phyloP scores from a whole-genome alignment of 2,113 vertebrate genomes.

The Xenus cinereus region DNA sequence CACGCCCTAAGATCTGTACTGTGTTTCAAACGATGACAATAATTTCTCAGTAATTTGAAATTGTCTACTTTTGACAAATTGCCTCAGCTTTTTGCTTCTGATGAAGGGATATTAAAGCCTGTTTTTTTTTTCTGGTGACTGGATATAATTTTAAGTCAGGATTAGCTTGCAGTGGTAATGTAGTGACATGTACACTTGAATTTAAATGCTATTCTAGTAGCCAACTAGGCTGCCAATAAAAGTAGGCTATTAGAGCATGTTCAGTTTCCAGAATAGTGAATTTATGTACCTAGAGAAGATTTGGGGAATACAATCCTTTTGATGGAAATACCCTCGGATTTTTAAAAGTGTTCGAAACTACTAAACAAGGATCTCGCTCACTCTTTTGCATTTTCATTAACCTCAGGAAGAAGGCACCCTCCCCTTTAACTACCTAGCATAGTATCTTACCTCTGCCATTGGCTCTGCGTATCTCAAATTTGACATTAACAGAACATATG shows the following conservation, averaged over 20 bases:
- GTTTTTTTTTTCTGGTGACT: background rate
- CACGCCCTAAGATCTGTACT: background rate
- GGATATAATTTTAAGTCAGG: background rate
- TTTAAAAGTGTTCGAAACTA: background rate
- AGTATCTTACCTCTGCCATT: background rate
- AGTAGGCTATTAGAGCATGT: background rate
- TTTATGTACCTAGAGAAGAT: background rate
- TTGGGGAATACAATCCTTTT: background rate
- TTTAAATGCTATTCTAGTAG: background rate
- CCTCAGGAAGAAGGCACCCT: background rate
- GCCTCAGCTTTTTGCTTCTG: background rate
- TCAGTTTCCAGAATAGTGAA: background rate
- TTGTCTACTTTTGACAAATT: slow-evolving; percentile 8
- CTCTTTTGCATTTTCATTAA: background rate
- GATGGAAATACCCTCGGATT: background rate
- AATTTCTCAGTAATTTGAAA: slow-evolving; percentile 10
- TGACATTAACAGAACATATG: background rate
- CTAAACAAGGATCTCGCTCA: background rate
- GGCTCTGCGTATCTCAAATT: background rate
- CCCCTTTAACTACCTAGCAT: background rate
- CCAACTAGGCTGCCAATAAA: background rate
- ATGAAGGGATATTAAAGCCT: background rate
- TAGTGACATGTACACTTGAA: background rate
- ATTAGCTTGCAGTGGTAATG: background rate
- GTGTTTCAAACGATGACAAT: background rate